Percentiles rank a stretch among this genome's conserved stretches.
phyloP scores from a whole-genome alignment of 2,888 invertebrate species.

The Ectemnius cavifrons region DNA sequence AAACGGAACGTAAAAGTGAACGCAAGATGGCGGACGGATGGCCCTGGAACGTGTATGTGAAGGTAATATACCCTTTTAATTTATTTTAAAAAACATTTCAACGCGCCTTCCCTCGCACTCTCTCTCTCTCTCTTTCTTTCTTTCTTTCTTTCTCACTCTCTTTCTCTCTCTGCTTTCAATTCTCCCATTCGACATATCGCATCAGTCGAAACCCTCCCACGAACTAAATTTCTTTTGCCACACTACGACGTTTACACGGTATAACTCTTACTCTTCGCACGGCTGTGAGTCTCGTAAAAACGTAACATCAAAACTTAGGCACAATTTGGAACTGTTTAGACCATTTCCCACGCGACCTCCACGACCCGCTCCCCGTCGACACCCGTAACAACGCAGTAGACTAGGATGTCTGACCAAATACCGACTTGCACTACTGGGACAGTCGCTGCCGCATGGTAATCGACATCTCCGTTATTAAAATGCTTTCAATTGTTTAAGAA shows the following conservation, averaged over 20 bases:
- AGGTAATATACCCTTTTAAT: constrained; percentile 69
- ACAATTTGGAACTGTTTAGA: constrained; percentile 78
- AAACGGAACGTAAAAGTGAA: constrained; percentile 76
- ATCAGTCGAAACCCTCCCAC: neutral
- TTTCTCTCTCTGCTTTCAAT: neutral
- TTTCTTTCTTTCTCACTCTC: constrained; percentile 17
- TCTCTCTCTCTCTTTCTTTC: constrained; percentile 9
- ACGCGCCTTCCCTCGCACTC: constrained; percentile 35
- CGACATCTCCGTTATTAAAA: neutral
- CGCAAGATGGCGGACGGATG: constrained; percentile 76
- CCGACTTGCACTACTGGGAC: neutral
- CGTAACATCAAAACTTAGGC: constrained; percentile 77
- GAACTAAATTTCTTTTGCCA: constrained; percentile 54
- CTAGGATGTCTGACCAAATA: constrained; percentile 19
- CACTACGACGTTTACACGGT: constrained; percentile 28
- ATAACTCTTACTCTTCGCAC: constrained; percentile 50
- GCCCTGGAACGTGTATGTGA: constrained; percentile 72
- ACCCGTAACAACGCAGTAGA: constrained; percentile 23
- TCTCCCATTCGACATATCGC: constrained; percentile 17
- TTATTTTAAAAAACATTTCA: constrained; percentile 49
- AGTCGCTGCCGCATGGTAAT: neutral
- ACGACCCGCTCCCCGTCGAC: constrained; percentile 16
- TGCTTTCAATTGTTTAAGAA: neutral
- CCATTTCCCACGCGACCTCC: constrained; percentile 63
- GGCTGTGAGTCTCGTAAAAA: constrained; percentile 69